Evolutionary conservation across 2,113 vertebrate genomes (phyloP).

Genomic region (Agapornis roseicollis): DNA sequence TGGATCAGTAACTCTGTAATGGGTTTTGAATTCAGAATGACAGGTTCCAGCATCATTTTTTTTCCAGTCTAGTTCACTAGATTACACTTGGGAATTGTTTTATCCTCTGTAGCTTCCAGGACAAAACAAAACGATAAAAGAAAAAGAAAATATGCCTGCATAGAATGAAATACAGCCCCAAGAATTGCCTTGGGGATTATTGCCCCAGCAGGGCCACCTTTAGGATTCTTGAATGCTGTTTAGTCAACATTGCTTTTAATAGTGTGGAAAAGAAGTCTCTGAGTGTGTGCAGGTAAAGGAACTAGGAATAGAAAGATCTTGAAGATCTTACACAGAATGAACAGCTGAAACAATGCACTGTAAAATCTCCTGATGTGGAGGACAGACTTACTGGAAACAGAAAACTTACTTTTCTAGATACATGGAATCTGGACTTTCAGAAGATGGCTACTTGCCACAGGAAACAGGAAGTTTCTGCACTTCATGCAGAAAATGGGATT

Average conservation of each 20-base stretch:
- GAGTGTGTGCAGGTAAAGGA: neutral
- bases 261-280: neutral
- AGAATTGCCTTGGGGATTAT: neutral
- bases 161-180: neutral
- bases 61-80: neutral
- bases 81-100: neutral
- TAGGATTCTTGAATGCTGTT: neutral
- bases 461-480: neutral
- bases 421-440: neutral
- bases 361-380: neutral
- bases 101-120: neutral
- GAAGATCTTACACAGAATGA: neutral
- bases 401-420: neutral
- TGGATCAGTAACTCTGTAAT: neutral
- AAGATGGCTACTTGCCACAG: neutral
- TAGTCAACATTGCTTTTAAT: neutral
- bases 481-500: neutral
- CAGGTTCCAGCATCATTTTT: neutral
- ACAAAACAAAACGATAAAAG: neutral
- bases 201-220: neutral
- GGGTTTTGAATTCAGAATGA: conserved; percentile 20
- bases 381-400: neutral
- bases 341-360: neutral
- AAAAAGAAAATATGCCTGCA: neutral
- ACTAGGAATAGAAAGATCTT: neutral